Conservation (phyloP, 2,888 invertebrate species). For the Nasonia oneida region DNA sequence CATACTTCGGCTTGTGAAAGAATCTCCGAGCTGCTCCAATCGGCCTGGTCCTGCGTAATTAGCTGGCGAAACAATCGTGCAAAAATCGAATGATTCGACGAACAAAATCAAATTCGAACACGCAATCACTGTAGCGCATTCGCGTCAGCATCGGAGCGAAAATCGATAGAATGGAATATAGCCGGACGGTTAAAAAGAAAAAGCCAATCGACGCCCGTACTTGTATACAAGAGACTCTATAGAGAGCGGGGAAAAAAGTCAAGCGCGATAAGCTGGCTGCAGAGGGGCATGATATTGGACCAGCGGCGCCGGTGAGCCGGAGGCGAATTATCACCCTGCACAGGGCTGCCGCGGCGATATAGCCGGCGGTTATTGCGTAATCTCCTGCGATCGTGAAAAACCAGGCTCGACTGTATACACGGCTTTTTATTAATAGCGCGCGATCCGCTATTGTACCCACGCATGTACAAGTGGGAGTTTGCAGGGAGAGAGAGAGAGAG, state of each 20-base stretch:
- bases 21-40: background rate
- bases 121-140: no score
- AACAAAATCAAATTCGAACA: background rate
- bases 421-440: conserved; percentile 32
- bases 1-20: background rate
- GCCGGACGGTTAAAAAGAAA: background rate
- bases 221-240: background rate
- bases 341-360: background rate
- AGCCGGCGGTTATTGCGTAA: conserved; percentile 1
- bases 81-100: no score
- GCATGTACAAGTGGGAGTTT: background rate
- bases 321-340: background rate
- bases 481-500: background rate
- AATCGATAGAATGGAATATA: background rate
- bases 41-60: background rate
- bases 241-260: background rate
- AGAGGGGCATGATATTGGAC: background rate
- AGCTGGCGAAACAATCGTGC: background rate
- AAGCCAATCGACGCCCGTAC: background rate
- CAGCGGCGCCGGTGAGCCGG: background rate
- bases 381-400: background rate
- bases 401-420: background rate
- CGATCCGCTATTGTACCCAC: conserved; percentile 25
- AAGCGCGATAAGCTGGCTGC: background rate
- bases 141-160: background rate